A percentile compares a stretch with the other conserved stretches of the same genome.
These are phyloP conservation scores for Drosophila niveifrons DNA, from an alignment of 2,888 invertebrate species.

Conservation along the genomic window DNA sequence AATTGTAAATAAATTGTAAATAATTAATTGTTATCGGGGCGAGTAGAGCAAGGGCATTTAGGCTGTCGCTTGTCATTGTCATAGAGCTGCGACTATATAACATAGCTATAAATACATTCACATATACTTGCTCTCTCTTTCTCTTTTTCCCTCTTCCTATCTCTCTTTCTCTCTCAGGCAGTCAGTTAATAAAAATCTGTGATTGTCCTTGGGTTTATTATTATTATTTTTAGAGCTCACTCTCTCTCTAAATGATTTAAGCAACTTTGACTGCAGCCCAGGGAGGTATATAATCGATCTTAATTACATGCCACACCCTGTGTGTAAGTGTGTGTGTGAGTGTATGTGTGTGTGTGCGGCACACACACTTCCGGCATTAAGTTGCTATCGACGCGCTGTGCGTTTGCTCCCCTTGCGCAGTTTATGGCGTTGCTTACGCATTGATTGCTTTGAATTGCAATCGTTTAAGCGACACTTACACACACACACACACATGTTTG, in stretches of 20 bases:
- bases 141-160: neutral
- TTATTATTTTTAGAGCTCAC: slow-evolving; percentile 53
- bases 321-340: slow-evolving; percentile 3
- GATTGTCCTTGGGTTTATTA: slow-evolving; percentile 27
- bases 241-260: slow-evolving; percentile 50
- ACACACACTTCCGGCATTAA: slow-evolving; percentile 34
- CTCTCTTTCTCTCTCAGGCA: neutral
- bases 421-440: slow-evolving; percentile 44
- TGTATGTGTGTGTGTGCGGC: neutral
- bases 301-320: slow-evolving; percentile 52
- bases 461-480: slow-evolving; percentile 59
- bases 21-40: neutral
- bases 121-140: neutral
- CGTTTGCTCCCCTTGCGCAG: slow-evolving; percentile 4
- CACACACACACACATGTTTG: slow-evolving; percentile 1
- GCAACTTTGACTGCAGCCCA: slow-evolving; percentile 30
- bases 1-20: neutral
- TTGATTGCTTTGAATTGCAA: slow-evolving; percentile 71
- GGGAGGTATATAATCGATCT: slow-evolving; percentile 60
- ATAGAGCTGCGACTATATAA: neutral
- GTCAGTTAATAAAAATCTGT: slow-evolving; percentile 43
- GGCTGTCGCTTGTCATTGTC: neutral
- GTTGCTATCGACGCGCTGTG: slow-evolving; percentile 10
- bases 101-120: neutral
- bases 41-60: neutral